These are phyloP conservation scores for Pachypsylla venusta DNA, from an alignment of 1,140 invertebrate species.

Conservation along the genomic window DNA sequence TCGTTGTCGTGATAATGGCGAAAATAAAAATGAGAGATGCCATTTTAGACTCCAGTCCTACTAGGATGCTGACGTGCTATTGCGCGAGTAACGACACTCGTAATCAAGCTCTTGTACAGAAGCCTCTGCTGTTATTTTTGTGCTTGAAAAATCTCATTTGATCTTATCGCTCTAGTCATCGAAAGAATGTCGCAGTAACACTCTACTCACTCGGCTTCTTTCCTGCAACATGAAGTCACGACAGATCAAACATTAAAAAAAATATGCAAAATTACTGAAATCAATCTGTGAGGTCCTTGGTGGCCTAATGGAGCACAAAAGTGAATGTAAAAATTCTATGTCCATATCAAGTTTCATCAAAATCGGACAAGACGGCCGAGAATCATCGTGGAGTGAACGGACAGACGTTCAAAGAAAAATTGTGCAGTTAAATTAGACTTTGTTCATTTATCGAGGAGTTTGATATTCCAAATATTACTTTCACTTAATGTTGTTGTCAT, in stretches of 20 bases:
- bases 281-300: background rate
- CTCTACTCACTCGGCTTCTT: background rate
- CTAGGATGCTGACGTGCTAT: background rate
- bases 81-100: background rate
- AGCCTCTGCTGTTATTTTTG: background rate
- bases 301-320: background rate
- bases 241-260: background rate
- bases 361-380: too few relatives aligned
- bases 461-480: too few relatives aligned
- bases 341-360: too few relatives aligned
- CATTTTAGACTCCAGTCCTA: slow-evolving; percentile 15
- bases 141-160: background rate
- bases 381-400: too few relatives aligned
- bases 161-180: background rate
- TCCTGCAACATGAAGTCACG: background rate
- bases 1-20: background rate
- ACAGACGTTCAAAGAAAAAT: too few relatives aligned
- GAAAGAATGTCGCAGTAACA: background rate
- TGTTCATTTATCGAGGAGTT: too few relatives aligned
- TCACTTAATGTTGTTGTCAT: too few relatives aligned
- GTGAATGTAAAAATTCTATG: background rate
- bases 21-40: background rate
- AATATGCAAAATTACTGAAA: background rate
- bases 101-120: too few relatives aligned
- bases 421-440: too few relatives aligned